phyloP scores from a whole-genome alignment of 2,888 invertebrate species.

The Caenorhabditis macrosperma region DNA sequence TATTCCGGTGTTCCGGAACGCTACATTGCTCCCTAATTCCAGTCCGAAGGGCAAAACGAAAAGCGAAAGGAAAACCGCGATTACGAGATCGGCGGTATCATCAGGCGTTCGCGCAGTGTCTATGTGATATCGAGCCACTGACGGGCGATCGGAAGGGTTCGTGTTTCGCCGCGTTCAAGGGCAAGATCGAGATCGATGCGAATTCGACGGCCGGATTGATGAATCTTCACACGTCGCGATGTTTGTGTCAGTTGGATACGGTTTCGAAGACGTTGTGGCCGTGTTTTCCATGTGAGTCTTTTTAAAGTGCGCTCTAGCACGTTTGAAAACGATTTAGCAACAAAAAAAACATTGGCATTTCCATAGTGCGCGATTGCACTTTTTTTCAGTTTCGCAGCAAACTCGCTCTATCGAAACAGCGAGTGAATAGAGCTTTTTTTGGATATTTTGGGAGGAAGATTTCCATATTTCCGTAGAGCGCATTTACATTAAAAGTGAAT shows the following conservation, averaged over 20 bases:
- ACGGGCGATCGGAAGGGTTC: constrained; percentile 76
- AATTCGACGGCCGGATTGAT: constrained; percentile 45
- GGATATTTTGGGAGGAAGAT: no score
- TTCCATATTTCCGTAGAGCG: no score
- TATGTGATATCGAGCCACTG: constrained; percentile 77
- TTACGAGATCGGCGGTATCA: constrained; percentile 67
- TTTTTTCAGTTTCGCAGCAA: no score
- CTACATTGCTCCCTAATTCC: constrained; percentile 28
- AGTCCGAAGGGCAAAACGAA: constrained; percentile 66
- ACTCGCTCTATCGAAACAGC: neutral
- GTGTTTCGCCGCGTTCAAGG: constrained; percentile 76
- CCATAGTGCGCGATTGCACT: no score
- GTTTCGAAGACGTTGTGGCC: constrained; percentile 78
- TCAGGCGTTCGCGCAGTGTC: constrained; percentile 77
- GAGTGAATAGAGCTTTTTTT: no score
- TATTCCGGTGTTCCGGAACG: constrained; percentile 34
- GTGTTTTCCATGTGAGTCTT: constrained; percentile 78
- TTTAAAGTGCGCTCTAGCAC: no score
- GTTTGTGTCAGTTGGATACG: constrained; percentile 78
- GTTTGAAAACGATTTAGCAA: no score
- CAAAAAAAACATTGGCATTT: no score
- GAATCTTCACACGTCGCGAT: constrained; percentile 63
- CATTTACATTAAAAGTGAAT: no score
- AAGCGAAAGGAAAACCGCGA: constrained; percentile 50
- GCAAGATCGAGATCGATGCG: constrained; percentile 65